Base-by-base conservation (phyloP, 2,113 vertebrate genomes). In the Pelvicachromis taeniatus region DNA sequence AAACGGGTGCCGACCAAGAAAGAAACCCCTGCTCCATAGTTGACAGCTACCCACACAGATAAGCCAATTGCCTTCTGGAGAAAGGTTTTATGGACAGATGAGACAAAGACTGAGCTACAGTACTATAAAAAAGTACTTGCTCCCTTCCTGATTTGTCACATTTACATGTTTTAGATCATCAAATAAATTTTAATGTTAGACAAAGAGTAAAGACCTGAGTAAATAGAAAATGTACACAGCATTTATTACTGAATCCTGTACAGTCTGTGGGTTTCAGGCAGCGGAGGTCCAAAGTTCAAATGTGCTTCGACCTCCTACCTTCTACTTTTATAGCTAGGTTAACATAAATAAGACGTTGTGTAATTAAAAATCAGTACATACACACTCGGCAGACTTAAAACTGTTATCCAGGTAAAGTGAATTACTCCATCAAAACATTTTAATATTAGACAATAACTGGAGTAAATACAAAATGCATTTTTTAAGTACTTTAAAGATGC, bases 231-330 rank as follows among this genome's bases (percentile, higher is more conserved):
- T 21, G 33, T 65, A 40, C 35, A 40, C 61, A 65, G 35, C 0
- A 10, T 63, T 63, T 63, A 63, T 12, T 38, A 40, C 61, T 14
- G 35, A 65, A 65, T 65, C 61, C 19, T 65, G 33, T 38, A 8
- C 35, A 35, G 35, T 9, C 7, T 38, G 33, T 38, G 8, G 33
- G 33, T 65, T 21, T 40, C 38, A 65, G 33, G 33, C 61, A 40
- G 35, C 38, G 59, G 6, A 63, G 33, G 59, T 38, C 59, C 59
- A 65, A 14, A 40, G 35, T 65, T 65, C 11, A 65, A 40, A 65
- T 21, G 11, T 65, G 1, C 35, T n/a, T 63, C 0, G 6, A 13
- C 2, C 4, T 63, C 11, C 33, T 65, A 40, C 19, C 3, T 0
- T 63, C 59, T 63, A 63, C 61, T 40, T 65, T 65, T 65, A 40